Base-by-base conservation (phyloP, 2,113 vertebrate species). In the Seriola aureovittata region DNA sequence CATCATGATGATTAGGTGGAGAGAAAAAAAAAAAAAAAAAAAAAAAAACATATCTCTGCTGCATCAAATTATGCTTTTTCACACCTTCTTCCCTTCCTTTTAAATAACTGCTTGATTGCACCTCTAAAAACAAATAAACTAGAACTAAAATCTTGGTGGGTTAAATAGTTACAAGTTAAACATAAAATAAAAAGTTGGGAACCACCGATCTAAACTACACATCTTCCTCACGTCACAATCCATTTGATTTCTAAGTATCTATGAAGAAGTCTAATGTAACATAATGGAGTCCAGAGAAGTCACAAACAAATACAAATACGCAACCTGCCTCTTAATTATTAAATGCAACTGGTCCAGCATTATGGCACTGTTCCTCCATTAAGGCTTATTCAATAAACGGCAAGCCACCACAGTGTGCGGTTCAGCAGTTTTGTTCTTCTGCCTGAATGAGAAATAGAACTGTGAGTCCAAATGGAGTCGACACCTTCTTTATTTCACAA, bases 351-450 rank as follows among this genome's bases (percentile, higher is more conserved):
- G 71, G 16, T 72, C 69, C 44, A 29, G 66, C 36, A 29, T 58
- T 21, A n/a, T 54, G 66, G 54, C 70, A 65, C 29, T 1, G 14
- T 16, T 16, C 77, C 77, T 75, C 69, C 66, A 84, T 80, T 91
- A 71, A 75, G 66, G 76, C 70, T 59, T 42, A 55, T 85, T 86
- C 74, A 63, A 81, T 70, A 80, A 88, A 85, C 46, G 75, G 42
- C 11, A 10, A 71, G 57, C 62, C 46, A 63, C 46, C 42, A 48
- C 79, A 74, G 21, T 65, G 71, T 59, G 25, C 14, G 6, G 3
- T 74, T 82, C 84, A 88, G 90, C 85, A 80, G 40, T 82, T 89
- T 70, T 70, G 8, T 58, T 81, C 57, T 50, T 74, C 57, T 63
- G 83, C 65, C 75, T 62, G 62, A 69, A 80, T 69, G 68, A 92